Evolutionary conservation across 2,113 vertebrate genomes (phyloP).

Genomic region (Smithornis capensis): DNA sequence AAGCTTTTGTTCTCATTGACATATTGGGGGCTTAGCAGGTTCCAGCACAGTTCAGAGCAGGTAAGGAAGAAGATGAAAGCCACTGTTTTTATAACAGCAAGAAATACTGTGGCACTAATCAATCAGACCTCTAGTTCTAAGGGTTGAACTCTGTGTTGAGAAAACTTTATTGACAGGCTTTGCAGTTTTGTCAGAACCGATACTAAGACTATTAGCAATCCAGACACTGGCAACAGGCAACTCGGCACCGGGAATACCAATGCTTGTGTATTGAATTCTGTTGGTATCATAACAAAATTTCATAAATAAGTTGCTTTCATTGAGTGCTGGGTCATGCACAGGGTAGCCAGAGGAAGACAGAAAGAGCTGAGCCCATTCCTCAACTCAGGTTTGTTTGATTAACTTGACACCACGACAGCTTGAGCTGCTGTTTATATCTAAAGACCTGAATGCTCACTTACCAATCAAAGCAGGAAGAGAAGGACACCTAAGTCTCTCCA

Average conservation of each 20-base stretch:
- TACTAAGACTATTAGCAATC: not conserved
- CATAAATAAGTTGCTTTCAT: not conserved
- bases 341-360: not conserved
- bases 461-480: not conserved
- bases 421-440: not conserved
- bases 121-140: not conserved
- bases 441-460: not conserved
- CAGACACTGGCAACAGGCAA: not conserved
- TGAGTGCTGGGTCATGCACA: not conserved
- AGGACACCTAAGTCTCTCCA: not conserved
- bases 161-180: not conserved
- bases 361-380: not conserved
- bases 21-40: not conserved
- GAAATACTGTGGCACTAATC: not conserved
- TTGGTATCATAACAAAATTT: not conserved
- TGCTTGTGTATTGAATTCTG: not conserved
- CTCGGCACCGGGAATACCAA: not conserved
- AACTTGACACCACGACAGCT: not conserved
- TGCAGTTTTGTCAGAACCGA: not conserved
- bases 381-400: not conserved
- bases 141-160: not conserved
- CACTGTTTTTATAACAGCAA: not conserved
- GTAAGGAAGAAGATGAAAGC: not conserved
- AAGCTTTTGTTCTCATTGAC: not conserved
- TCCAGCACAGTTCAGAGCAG: not conserved